Evolutionary conservation across 1,140 invertebrate species (phyloP).

Genomic region (Yoshiicerus persimilis): DNA sequence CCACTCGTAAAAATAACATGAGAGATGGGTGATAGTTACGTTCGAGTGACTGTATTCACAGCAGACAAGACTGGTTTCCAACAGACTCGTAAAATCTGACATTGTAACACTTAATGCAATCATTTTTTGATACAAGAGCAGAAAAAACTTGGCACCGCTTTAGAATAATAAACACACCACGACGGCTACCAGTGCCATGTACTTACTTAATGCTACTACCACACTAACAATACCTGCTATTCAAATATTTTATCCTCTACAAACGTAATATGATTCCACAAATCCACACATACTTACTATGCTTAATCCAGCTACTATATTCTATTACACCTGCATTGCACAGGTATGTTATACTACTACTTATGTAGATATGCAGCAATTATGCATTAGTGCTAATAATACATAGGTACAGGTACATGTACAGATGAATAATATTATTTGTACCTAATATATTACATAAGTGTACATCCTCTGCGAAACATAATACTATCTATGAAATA

Average conservation of each 20-base stretch:
- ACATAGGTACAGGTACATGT: background rate
- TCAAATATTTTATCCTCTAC: background rate
- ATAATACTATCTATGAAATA: background rate
- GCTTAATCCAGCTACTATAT: background rate
- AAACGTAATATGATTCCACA: background rate
- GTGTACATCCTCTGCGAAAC: background rate
- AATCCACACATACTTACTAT: background rate
- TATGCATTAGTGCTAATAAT: background rate
- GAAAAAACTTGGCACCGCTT: conserved; percentile 21
- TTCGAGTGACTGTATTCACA: background rate
- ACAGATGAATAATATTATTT: background rate
- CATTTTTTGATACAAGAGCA: conserved; percentile 7
- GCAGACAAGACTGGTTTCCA: background rate
- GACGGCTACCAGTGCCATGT: background rate
- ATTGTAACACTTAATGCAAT: conserved; percentile 28
- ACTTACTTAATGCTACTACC: background rate
- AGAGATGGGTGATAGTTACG: conserved; percentile 13
- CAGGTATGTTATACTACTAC: background rate
- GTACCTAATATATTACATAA: background rate
- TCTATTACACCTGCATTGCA: background rate
- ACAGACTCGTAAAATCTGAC: conserved; percentile 21
- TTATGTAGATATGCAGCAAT: background rate
- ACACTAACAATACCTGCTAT: background rate
- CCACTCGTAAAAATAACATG: conserved; percentile 23
- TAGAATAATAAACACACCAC: conserved; percentile 14